These are phyloP conservation scores for Ictalurus furcatus DNA, from an alignment of 2,113 vertebrate species.

Conservation along the genomic window DNA sequence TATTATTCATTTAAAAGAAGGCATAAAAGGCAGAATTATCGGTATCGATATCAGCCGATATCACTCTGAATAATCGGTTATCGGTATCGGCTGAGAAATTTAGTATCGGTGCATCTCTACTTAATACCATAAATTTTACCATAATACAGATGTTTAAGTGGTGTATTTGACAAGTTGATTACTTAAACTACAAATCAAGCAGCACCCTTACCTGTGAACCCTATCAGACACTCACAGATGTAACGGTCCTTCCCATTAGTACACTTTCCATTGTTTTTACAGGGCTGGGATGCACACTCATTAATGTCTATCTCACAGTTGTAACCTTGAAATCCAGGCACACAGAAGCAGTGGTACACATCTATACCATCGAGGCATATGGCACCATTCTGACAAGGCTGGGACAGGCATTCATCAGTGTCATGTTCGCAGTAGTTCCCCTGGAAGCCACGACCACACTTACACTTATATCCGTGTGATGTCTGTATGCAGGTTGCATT, in stretches of 20 bases:
- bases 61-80: too few species aligned
- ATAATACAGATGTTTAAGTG: background rate
- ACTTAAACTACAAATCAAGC: background rate
- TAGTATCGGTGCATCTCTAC: too few species aligned
- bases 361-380: slow-evolving; percentile 80
- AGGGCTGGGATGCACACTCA: slow-evolving; percentile 91
- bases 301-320: slow-evolving; percentile 95
- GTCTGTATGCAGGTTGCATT: slow-evolving; percentile 72
- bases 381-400: slow-evolving; percentile 88
- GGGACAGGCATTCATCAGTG: slow-evolving; percentile 77
- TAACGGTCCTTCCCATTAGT: slow-evolving; percentile 85
- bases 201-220: slow-evolving; percentile 81
- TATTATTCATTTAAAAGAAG: too few species aligned
- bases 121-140: background rate
- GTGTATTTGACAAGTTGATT: background rate
- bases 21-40: too few species aligned
- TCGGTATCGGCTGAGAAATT: too few species aligned
- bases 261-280: slow-evolving; percentile 86
- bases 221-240: slow-evolving; percentile 77
- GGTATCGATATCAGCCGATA: too few species aligned
- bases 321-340: slow-evolving; percentile 93
- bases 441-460: slow-evolving; percentile 74
- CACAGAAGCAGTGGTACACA: slow-evolving; percentile 89
- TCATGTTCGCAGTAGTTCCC: slow-evolving; percentile 76
- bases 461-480: slow-evolving; percentile 69